phyloP scores from a whole-genome alignment of 53 echinoderm and acorn worm genomes.

The Hippasteria phrygiana region DNA sequence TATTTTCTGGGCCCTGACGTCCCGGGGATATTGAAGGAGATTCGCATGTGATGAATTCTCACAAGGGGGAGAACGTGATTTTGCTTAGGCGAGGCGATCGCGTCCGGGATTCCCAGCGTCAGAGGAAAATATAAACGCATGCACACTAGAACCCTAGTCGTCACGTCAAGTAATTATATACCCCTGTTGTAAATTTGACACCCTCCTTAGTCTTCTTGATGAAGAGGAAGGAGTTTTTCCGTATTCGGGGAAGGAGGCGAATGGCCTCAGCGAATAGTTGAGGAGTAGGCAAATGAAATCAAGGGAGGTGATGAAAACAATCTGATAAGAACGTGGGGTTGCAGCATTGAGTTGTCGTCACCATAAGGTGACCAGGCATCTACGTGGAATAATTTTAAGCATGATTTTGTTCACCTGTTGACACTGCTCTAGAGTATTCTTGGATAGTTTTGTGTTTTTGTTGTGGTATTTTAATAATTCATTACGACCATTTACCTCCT shows the following conservation, averaged over 20 bases:
- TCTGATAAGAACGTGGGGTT: background rate
- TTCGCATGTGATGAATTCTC: background rate
- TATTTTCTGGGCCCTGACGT: background rate
- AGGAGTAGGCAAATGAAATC: background rate
- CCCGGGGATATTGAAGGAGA: background rate
- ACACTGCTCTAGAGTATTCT: too few species aligned
- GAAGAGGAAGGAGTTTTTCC: background rate
- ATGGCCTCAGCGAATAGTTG: background rate
- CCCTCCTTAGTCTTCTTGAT: background rate
- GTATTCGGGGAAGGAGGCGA: background rate
- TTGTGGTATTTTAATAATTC: too few species aligned
- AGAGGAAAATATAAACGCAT: background rate
- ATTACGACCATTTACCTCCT: too few species aligned
- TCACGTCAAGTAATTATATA: background rate
- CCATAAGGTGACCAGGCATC: too few species aligned
- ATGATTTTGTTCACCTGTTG: too few species aligned
- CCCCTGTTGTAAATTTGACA: background rate
- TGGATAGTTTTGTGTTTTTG: too few species aligned
- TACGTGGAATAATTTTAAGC: too few species aligned
- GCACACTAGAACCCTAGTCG: background rate
- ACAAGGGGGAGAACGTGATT: background rate
- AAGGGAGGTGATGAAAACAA: background rate
- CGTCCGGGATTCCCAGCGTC: background rate
- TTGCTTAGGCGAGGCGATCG: background rate
- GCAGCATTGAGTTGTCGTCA: too few species aligned